Conservation (phyloP, 2,888 invertebrate genomes). For the Koerneria pararmatus region DNA sequence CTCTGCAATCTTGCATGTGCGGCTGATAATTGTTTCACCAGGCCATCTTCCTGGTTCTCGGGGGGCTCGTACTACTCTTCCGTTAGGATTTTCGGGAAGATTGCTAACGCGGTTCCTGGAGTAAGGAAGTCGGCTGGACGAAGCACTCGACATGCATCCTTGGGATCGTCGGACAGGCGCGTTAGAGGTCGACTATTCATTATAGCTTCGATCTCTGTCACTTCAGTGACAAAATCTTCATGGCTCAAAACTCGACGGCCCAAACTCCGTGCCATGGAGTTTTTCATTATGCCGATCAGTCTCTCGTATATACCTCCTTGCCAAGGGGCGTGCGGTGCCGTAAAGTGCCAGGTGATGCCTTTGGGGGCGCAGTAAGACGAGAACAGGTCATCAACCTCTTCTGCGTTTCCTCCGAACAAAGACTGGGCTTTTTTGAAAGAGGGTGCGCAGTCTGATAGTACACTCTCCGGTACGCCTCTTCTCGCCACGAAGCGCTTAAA, state of each 20-base stretch:
- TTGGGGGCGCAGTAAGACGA: constrained; percentile 7
- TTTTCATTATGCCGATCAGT: constrained; percentile 50
- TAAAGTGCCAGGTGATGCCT: constrained; percentile 57
- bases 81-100: too few species aligned
- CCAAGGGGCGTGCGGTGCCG: constrained; percentile 61
- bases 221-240: not conserved
- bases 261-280: not conserved
- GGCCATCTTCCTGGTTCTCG: too few species aligned
- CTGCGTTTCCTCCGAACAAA: not conserved
- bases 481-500: constrained; percentile 57
- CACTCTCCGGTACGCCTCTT: constrained; percentile 51
- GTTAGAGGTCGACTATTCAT: constrained; percentile 11
- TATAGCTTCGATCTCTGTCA: constrained; percentile 13
- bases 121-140: constrained; percentile 16
- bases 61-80: too few species aligned
- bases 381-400: not conserved
- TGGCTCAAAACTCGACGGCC: not conserved
- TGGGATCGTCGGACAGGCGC: too few species aligned
- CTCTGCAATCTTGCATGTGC: too few species aligned
- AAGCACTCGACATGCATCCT: not conserved
- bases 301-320: constrained; percentile 63
- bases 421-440: constrained; percentile 56
- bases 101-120: too few species aligned
- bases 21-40: too few species aligned
- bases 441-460: constrained; percentile 59